Percentiles rank a stretch among this genome's conserved stretches.
Conservation (phyloP, 2,797 vertebrate species). For the Zenarchopterus dispar region DNA sequence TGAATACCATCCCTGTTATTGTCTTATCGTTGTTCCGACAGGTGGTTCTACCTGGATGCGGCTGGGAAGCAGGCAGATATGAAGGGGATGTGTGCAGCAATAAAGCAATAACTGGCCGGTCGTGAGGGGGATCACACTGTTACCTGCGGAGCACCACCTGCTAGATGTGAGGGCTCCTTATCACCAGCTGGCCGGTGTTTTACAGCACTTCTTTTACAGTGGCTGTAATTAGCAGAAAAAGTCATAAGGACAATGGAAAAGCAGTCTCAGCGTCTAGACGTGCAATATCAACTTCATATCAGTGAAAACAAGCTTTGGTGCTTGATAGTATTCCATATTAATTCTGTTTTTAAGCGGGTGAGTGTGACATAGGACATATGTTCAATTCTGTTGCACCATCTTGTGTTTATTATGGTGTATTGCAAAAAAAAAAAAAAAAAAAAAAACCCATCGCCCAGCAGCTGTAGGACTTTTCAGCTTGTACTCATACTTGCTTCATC, state of each 20-base stretch:
- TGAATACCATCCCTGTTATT: conserved; percentile 51
- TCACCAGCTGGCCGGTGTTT: conserved; percentile 78
- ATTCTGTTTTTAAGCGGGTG: background rate
- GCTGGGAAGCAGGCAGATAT: conserved; percentile 73
- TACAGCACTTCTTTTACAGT: conserved; percentile 78
- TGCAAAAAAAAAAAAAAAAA: no score
- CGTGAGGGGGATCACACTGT: conserved; percentile 67
- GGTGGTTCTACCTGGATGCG: conserved; percentile 78
- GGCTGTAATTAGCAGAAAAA: conserved; percentile 72
- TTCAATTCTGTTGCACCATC: conserved; percentile 68
- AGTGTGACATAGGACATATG: background rate
- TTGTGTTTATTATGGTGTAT: conserved; percentile 35
- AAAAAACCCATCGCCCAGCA: accelerated
- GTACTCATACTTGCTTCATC: no score
- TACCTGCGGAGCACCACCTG: conserved; percentile 79
- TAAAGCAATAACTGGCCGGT: conserved; percentile 82
- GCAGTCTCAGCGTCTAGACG: conserved; percentile 41
- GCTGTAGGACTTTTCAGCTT: no score
- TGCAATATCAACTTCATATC: conserved; percentile 29
- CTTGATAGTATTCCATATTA: conserved; percentile 4
- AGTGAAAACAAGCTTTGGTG: conserved; percentile 12
- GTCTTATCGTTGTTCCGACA: conserved; percentile 79
- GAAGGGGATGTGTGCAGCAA: conserved; percentile 79
- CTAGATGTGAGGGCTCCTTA: conserved; percentile 75
- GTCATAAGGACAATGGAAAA: conserved; percentile 67